These are phyloP conservation scores for Ochropacha duplaris DNA, from an alignment of 2,888 invertebrate species.

Conservation along the genomic window DNA sequence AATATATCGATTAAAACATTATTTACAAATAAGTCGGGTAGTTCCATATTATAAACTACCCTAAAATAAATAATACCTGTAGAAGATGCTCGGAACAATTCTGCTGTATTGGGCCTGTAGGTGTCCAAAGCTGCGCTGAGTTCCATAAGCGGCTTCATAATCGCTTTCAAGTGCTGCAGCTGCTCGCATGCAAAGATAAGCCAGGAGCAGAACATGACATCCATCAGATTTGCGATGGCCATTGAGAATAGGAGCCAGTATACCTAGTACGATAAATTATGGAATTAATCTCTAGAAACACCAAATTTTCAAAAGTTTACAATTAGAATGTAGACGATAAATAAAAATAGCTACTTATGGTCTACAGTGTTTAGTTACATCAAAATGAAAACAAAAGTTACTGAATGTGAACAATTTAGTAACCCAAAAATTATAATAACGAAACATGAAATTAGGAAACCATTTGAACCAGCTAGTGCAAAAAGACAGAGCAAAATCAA, in stretches of 20 bases:
- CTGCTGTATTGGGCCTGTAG: constrained; percentile 87
- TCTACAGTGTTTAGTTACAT: no score
- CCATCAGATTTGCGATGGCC: constrained; percentile 84
- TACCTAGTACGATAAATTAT: constrained; percentile 61
- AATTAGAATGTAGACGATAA: no score
- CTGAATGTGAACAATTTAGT: no score
- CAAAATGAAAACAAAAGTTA: no score
- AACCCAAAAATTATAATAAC: no score
- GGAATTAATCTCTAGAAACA: neutral
- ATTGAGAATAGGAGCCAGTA: constrained; percentile 87
- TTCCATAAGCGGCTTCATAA: constrained; percentile 94
- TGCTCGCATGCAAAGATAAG: constrained; percentile 93
- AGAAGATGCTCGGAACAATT: constrained; percentile 85
- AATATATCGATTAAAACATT: no score
- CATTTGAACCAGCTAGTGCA: no score
- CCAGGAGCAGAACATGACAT: constrained; percentile 93
- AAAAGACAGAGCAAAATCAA: no score
- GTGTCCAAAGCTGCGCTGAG: constrained; percentile 92
- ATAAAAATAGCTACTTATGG: no score
- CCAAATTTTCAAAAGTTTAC: no score
- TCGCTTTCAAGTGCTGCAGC: constrained; percentile 91
- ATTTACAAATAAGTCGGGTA: no score
- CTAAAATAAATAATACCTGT: constrained; percentile 48
- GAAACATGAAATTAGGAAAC: no score
- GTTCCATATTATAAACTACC: neutral